These are phyloP conservation scores for Steinernema khuongi DNA, from an alignment of 1,140 invertebrate genomes.

Conservation along the genomic window DNA sequence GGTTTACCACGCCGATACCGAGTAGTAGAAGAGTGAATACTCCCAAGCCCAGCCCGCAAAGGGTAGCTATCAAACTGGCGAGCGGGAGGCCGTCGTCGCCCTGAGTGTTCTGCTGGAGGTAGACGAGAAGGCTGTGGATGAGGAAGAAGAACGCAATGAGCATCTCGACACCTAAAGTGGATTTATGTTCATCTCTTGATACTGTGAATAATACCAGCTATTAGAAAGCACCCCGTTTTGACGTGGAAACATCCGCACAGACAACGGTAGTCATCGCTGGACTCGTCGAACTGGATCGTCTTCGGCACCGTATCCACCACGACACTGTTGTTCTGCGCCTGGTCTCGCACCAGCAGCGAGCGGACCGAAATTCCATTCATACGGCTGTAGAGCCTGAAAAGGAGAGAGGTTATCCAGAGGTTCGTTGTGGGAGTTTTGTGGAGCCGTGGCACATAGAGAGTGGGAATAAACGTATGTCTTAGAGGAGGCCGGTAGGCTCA, in stretches of 20 bases:
- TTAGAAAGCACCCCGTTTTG: slow-evolving; percentile 49
- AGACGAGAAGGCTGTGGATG: slow-evolving; percentile 49
- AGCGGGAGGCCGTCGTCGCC: neutral
- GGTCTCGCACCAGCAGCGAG: slow-evolving; percentile 36
- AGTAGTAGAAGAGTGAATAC: slow-evolving; percentile 43
- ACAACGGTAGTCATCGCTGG: slow-evolving; percentile 52
- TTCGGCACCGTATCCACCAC: slow-evolving; percentile 25
- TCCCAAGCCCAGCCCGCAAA: slow-evolving; percentile 36
- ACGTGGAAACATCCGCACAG: slow-evolving; percentile 57
- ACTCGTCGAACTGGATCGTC: slow-evolving; percentile 54
- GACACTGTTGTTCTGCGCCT: slow-evolving; percentile 33
- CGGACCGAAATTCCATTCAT: slow-evolving; percentile 40
- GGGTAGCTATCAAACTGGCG: slow-evolving; percentile 16
- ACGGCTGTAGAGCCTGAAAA: slow-evolving; percentile 8
- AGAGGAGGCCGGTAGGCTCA: neutral
- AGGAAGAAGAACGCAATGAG: slow-evolving; percentile 46
- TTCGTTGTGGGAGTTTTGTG: neutral
- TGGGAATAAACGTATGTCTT: neutral
- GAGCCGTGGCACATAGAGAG: neutral
- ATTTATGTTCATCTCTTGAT: neutral
- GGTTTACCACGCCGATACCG: slow-evolving; percentile 46
- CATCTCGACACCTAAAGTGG: slow-evolving; percentile 39
- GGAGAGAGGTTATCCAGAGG: neutral
- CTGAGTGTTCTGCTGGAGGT: slow-evolving; percentile 44
- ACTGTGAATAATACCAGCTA: slow-evolving; percentile 36